Base-by-base conservation (phyloP, 2,888 invertebrate species). In the Protonemura montana region DNA sequence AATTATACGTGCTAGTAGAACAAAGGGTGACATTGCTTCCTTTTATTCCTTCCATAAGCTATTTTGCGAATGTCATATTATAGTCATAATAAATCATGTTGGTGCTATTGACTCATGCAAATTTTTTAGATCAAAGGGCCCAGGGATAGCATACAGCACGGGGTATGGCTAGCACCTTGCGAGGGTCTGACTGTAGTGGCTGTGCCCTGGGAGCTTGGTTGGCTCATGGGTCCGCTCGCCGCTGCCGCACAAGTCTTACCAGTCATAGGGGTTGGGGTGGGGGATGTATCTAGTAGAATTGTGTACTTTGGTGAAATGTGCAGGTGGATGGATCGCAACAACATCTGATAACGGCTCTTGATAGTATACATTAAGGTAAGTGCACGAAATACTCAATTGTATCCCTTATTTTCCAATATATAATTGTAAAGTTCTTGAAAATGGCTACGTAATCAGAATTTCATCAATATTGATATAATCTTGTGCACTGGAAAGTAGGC, bases 261-360 rank as follows among this genome's bases (percentile, higher is more conserved):
- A 21, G 59, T 59, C 16, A 59, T 3, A 59, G 59, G 59, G 16
- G 3, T 21, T 21, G 59, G 59, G 59, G 59, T 21, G 59, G 59
- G 59, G 59, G 59, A 1, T 59, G 59, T 59, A 21, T 59, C 16
- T 59, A 13, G 59, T 59, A 21, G 59, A 59, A 35, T 35, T 59
- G 59, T 59, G 59, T 59, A 59, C 59, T 59, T 59, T 21, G 21
- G 59, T 59, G 59, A 59, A 59, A 59, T 59, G 59, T 59, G 13
- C 59, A 59, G 59, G 59, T 59, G 59, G 59, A 59, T 59, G 59
- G 59, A 21, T 59, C 59, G 59, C 59, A 59, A 59, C 41, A 41
- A 41, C 3, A 21, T 59, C 21, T 59, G 59, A 59, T 59, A 59
- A 59, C 59, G 59, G 21, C 59, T 59, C 6, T 59, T 59, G 59